Percentiles rank a stretch among this genome's conserved stretches.
These are phyloP conservation scores for Onychostruthus taczanowskii DNA, from an alignment of 2,113 vertebrate genomes.

Conservation along the genomic window DNA sequence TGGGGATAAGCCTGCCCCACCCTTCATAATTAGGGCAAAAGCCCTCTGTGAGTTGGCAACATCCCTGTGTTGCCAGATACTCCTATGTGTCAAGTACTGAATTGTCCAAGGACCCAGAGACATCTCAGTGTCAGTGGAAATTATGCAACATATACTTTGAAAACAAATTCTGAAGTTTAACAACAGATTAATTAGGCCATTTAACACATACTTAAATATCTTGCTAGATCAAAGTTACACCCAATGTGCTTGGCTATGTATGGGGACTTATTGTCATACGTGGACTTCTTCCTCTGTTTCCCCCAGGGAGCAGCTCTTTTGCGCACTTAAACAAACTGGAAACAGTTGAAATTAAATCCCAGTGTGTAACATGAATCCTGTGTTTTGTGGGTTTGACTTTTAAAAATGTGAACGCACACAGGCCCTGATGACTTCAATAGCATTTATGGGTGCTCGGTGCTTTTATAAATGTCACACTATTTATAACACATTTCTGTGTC, in stretches of 20 bases:
- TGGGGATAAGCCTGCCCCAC: not conserved
- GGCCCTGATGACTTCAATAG: constrained; percentile 61
- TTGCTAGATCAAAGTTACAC: not conserved
- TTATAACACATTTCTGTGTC: constrained; percentile 54
- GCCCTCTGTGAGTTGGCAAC: not conserved
- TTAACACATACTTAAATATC: not conserved
- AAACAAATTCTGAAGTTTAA: not conserved
- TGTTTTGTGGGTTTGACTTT: constrained; percentile 17
- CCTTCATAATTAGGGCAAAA: constrained; percentile 9
- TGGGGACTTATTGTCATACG: not conserved
- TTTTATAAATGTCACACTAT: constrained; percentile 66
- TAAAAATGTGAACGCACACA: not conserved
- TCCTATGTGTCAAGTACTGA: not conserved
- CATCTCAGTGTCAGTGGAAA: not conserved
- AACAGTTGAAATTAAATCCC: constrained; percentile 36
- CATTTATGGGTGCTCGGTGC: constrained; percentile 58
- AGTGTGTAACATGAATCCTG: constrained; percentile 22
- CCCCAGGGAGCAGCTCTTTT: constrained; percentile 27
- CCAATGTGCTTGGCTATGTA: not conserved
- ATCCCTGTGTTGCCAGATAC: not conserved
- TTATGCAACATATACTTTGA: not conserved
- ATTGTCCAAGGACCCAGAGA: not conserved
- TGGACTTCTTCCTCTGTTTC: not conserved
- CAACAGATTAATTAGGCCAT: not conserved
- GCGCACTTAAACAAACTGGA: constrained; percentile 17